phyloP scores from a whole-genome alignment of 2,797 vertebrate species.

The Notoglanidium macrostoma region DNA sequence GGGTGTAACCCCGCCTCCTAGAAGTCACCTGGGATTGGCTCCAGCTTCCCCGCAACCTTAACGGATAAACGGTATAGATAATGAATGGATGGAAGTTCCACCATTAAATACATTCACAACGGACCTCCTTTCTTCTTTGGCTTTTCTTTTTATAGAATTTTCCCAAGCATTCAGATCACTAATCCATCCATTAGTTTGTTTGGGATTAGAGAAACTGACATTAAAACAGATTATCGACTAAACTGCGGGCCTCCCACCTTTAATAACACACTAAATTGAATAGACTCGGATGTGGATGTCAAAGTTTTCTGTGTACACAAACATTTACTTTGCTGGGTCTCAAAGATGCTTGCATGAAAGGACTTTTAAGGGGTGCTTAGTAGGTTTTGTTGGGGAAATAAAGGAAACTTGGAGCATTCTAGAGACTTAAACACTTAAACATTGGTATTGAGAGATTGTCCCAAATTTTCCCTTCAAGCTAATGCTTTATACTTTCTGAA shows the following conservation, averaged over 20 bases:
- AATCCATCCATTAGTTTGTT: constrained; percentile 30
- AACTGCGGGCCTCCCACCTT: constrained; percentile 17
- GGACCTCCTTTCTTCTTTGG: not conserved
- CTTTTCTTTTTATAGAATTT: constrained; percentile 8
- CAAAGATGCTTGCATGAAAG: not conserved
- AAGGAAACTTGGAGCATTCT: not conserved
- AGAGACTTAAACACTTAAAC: not conserved
- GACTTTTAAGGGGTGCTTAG: not conserved
- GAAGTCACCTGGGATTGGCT: too few species aligned
- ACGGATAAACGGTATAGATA: too few species aligned
- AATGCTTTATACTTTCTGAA: not conserved
- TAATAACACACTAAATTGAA: constrained; percentile 14
- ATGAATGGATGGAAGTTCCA: not conserved
- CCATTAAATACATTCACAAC: not conserved
- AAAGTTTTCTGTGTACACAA: not conserved
- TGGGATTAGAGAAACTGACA: constrained; percentile 28
- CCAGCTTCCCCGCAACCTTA: too few species aligned
- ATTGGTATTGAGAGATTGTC: not conserved
- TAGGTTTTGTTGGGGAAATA: not conserved
- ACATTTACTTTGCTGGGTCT: not conserved
- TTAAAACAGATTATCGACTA: constrained; percentile 23
- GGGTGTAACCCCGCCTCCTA: too few species aligned
- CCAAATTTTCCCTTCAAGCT: not conserved
- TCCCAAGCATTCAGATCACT: constrained; percentile 8
- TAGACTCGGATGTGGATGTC: not conserved